These are phyloP conservation scores for Notoglanidium macrostoma DNA, from an alignment of 2,797 vertebrate species.

Conservation along the genomic window DNA sequence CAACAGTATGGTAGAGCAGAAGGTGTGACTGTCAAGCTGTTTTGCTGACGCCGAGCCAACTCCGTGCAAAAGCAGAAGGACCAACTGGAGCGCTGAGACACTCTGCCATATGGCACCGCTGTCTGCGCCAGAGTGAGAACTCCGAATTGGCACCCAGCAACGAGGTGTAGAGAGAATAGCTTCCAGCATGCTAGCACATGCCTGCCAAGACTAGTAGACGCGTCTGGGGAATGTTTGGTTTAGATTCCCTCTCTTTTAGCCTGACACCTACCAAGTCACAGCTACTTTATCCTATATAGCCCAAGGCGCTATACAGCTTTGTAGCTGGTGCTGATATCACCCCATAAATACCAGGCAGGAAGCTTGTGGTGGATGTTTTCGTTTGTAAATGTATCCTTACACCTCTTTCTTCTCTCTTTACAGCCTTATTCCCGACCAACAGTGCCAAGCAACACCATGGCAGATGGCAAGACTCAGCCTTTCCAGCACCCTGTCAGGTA, in stretches of 20 bases:
- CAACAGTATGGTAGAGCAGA: conserved; percentile 49
- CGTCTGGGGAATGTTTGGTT: conserved; percentile 52
- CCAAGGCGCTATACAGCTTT: conserved; percentile 44
- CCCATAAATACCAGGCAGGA: conserved; percentile 53
- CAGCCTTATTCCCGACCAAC: conserved; percentile 69
- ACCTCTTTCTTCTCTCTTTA: conserved; percentile 57
- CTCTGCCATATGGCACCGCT: conserved; percentile 61
- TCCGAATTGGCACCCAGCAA: conserved; percentile 45
- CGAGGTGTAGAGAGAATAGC: conserved; percentile 51
- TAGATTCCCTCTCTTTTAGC: conserved; percentile 58
- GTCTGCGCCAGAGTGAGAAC: conserved; percentile 47
- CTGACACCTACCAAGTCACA: conserved; percentile 57
- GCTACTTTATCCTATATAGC: conserved; percentile 47
- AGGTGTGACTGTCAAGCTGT: conserved; percentile 59
- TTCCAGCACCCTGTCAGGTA: conserved; percentile 86
- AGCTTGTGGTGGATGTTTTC: conserved; percentile 49
- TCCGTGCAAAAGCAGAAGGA: conserved; percentile 46
- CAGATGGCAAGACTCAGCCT: conserved; percentile 67
- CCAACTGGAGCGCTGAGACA: conserved; percentile 41
- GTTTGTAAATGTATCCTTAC: conserved; percentile 49
- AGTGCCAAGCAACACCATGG: conserved; percentile 49
- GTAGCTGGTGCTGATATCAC: conserved; percentile 50
- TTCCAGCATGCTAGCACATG: conserved; percentile 38
- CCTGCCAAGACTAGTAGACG: conserved; percentile 56
- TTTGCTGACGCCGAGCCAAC: conserved; percentile 56